A percentile compares a stretch with the other conserved stretches of the same genome.
These are phyloP conservation scores for Argyresthia goedartella DNA, from an alignment of 2,888 invertebrate genomes.

Conservation along the genomic window DNA sequence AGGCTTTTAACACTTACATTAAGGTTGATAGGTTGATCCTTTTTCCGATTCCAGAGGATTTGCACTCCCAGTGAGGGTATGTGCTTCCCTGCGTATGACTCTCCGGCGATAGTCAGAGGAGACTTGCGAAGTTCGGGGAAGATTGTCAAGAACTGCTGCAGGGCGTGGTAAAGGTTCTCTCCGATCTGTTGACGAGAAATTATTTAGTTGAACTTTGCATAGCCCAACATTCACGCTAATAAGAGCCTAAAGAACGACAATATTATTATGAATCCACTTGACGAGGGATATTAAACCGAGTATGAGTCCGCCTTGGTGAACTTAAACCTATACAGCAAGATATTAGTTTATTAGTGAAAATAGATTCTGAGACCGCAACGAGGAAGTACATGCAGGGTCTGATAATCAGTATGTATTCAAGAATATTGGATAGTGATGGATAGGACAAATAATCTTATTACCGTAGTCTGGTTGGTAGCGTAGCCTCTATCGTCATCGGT, in stretches of 20 bases:
- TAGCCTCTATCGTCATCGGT: constrained; percentile 73
- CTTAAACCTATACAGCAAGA: too few species aligned
- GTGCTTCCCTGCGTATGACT: constrained; percentile 75
- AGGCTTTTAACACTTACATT: constrained; percentile 37
- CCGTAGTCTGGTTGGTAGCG: constrained; percentile 72
- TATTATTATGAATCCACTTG: too few species aligned
- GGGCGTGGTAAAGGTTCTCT: constrained; percentile 72
- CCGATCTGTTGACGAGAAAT: constrained; percentile 40
- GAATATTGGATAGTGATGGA: not conserved
- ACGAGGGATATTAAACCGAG: too few species aligned
- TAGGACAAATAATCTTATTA: constrained; percentile 24
- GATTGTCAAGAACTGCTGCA: constrained; percentile 74
- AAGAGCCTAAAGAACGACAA: too few species aligned
- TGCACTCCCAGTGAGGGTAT: constrained; percentile 73
- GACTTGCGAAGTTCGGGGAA: constrained; percentile 72
- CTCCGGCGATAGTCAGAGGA: constrained; percentile 76
- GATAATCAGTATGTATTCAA: not conserved
- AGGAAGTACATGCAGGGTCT: not conserved
- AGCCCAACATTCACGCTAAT: too few species aligned
- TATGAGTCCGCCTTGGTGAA: too few species aligned
- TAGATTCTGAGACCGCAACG: too few species aligned
- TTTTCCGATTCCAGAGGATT: constrained; percentile 57
- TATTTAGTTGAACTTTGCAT: too few species aligned
- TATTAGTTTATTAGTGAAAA: too few species aligned
- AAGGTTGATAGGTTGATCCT: constrained; percentile 53